Percentiles rank a stretch among this genome's conserved stretches.
Conservation (phyloP, 1,140 invertebrate species). For the Lordiphosa stackelbergi region DNA sequence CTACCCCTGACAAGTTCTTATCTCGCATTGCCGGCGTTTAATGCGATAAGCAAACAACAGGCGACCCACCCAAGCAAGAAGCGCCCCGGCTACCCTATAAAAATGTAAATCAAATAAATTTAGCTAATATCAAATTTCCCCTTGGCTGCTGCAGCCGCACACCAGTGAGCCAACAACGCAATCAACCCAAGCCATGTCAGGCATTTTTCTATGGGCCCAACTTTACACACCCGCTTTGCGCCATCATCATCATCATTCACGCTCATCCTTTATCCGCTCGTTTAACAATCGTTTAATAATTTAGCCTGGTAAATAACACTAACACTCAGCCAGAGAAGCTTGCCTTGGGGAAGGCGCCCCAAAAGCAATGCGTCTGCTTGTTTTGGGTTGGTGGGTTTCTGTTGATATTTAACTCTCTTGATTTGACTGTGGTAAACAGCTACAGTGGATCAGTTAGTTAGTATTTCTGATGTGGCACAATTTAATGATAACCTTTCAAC, state of each 20-base stretch:
- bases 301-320: slow-evolving; percentile 75
- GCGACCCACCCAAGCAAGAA: slow-evolving; percentile 12
- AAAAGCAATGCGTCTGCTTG: slow-evolving; percentile 7
- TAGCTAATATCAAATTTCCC: slow-evolving; percentile 76
- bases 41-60: slow-evolving; percentile 66
- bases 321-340: slow-evolving; percentile 25
- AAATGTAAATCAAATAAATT: slow-evolving; percentile 76
- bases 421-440: neutral
- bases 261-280: slow-evolving; percentile 75
- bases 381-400: neutral
- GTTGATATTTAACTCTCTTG: neutral
- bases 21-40: slow-evolving; percentile 67
- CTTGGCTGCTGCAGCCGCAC: slow-evolving; percentile 47
- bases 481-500: too few species aligned
- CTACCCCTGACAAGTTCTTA: slow-evolving; percentile 62
- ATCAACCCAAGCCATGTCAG: neutral
- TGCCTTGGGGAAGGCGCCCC: slow-evolving; percentile 17
- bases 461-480: too few species aligned
- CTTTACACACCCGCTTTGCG: slow-evolving; percentile 27
- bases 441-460: neutral
- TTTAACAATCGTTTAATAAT: slow-evolving; percentile 76
- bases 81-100: slow-evolving; percentile 55
- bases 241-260: slow-evolving; percentile 64
- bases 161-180: slow-evolving; percentile 31
- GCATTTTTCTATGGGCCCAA: slow-evolving; percentile 16